A percentile compares a stretch with the other conserved stretches of the same genome.
Conservation (phyloP, 2,888 invertebrate genomes). For the Aradus depressus region DNA sequence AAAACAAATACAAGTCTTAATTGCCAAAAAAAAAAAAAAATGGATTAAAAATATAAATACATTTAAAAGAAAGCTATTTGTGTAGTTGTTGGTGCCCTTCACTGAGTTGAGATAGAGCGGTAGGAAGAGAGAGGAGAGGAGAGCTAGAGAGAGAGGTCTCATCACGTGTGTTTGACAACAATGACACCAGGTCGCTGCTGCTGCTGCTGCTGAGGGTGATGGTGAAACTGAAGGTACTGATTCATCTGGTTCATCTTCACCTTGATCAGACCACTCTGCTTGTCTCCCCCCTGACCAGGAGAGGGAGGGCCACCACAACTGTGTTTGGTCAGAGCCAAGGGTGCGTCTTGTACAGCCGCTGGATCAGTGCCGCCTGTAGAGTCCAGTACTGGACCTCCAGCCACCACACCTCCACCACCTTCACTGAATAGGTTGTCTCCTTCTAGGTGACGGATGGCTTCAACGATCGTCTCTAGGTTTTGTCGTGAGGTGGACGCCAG, state of each 20-base stretch:
- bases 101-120: no score
- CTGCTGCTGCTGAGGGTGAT: slow-evolving; percentile 52
- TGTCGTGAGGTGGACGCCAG: slow-evolving; percentile 71
- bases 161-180: slow-evolving; percentile 58
- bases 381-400: neutral
- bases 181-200: slow-evolving; percentile 76
- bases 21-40: no score
- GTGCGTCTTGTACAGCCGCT: slow-evolving; percentile 37
- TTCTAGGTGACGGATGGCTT: slow-evolving; percentile 94
- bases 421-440: slow-evolving; percentile 89
- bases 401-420: slow-evolving; percentile 15
- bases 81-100: no score
- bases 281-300: no score
- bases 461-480: slow-evolving; percentile 95
- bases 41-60: no score
- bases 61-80: no score
- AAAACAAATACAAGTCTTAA: no score
- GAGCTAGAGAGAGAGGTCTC: no score
- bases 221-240: slow-evolving; percentile 51
- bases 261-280: slow-evolving; percentile 29
- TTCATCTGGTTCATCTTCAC: slow-evolving; percentile 44
- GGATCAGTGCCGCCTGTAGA: slow-evolving; percentile 12
- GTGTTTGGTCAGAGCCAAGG: slow-evolving; percentile 48
- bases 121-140: no score
- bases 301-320: slow-evolving; percentile 18